Conservation (phyloP, 1,140 invertebrate species). For the Agrilus planipennis region DNA sequence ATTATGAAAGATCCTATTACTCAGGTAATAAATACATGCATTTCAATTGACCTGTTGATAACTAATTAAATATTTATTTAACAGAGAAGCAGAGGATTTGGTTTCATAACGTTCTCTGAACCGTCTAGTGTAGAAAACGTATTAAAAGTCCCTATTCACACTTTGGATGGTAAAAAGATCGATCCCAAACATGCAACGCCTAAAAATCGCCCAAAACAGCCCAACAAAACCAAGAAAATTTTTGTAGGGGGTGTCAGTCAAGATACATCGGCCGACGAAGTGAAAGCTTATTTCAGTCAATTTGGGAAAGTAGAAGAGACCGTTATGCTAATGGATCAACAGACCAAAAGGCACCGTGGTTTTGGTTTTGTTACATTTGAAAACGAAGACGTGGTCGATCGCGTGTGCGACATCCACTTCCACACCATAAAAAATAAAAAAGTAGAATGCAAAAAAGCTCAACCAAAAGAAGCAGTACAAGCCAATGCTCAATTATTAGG, state of each 20-base stretch:
- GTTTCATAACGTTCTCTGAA: slow-evolving; percentile 87
- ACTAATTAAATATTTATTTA: slow-evolving; percentile 27
- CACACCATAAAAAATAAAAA: slow-evolving; percentile 88
- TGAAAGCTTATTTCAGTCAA: slow-evolving; percentile 82
- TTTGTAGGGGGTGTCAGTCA: slow-evolving; percentile 86
- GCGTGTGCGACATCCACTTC: slow-evolving; percentile 85
- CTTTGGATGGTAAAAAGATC: slow-evolving; percentile 88
- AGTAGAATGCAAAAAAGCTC: slow-evolving; percentile 86
- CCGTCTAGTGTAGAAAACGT: slow-evolving; percentile 81
- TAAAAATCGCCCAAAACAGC: slow-evolving; percentile 73
- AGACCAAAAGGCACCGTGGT: slow-evolving; percentile 80
- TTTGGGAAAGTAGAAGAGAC: slow-evolving; percentile 87
- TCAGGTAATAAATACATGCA: slow-evolving; percentile 53
- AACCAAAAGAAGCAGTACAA: slow-evolving; percentile 81
- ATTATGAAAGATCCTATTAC: slow-evolving; percentile 91
- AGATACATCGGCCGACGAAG: slow-evolving; percentile 82
- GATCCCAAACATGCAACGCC: slow-evolving; percentile 88
- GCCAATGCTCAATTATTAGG: slow-evolving; percentile 54
- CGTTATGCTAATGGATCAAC: slow-evolving; percentile 90
- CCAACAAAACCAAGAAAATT: slow-evolving; percentile 83
- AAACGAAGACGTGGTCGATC: slow-evolving; percentile 80
- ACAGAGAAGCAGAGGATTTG: slow-evolving; percentile 85
- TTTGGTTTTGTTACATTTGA: slow-evolving; percentile 90
- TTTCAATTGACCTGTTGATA: neutral
- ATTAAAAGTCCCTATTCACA: slow-evolving; percentile 79